Evolutionary conservation across 2,113 vertebrate species (phyloP), one percentile per base, ranked within the genome.

Genomic region (Psilopsiagon aymara): DNA sequence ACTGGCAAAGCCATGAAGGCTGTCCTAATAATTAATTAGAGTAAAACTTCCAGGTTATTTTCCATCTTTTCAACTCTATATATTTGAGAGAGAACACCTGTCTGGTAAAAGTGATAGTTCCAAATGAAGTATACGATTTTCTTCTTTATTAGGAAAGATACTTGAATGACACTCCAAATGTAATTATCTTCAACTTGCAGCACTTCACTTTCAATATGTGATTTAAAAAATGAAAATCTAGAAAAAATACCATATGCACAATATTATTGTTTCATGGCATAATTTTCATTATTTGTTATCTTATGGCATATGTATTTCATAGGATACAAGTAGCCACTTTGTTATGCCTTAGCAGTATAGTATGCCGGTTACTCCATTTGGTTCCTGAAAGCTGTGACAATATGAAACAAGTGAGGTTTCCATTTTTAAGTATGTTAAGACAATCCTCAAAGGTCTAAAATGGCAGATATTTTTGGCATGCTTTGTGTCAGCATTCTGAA

Each of bases 31-130:
- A 76, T 82, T 94, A 92, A 82, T 89, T 91, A 29, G 4, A 78
- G 27, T 29, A 81, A 93, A 91, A 85, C 77, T 91, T 63, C 53
- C 74, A 84, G 66, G 46, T 87, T 94, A 66, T 79, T 94, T 95
- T 94, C 70, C 62, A 85, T 92, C 41, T 41, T 70, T 82, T 94
- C 49, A 59, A 31, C 24, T 94, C 49, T 41, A 63, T 53, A 29
- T 59, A 79, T 82, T 67, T 94, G 95, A 96, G n/a, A 91, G n/a
- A 91, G 41, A 94, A 91, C 91, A 96, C 87, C 88, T 97, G 95
- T 64, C 66, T 84, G 29, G 39, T 74, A 91, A 74, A 31, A 82
- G 52, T 19, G 41, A 63, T 66, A 9, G 17, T 82, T 94, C 43
- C 27, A n/a, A 90, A 79, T 78, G 73, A 82, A 78, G n/a, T 25